Percentiles rank a stretch among this genome's conserved stretches.
These are phyloP conservation scores for Dendrolimus kikuchii DNA, from an alignment of 1,140 invertebrate species.

Conservation along the genomic window DNA sequence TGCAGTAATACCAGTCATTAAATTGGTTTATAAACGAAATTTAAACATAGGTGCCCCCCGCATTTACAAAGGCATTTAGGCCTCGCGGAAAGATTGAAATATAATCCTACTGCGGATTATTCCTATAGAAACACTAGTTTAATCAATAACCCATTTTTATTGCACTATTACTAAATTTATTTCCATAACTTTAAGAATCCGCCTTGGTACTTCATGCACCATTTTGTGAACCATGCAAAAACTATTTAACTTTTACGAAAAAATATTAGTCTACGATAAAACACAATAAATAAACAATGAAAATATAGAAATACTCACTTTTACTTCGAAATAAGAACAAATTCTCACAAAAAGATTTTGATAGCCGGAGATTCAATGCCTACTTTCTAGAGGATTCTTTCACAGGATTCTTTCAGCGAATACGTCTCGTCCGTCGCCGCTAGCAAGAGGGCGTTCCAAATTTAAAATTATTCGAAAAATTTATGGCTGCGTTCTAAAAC, in stretches of 20 bases:
- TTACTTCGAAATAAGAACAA: slow-evolving; percentile 59
- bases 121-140: slow-evolving; percentile 56
- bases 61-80: background rate
- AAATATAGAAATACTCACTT: slow-evolving; percentile 54
- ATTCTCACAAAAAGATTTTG: slow-evolving; percentile 69
- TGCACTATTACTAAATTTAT: slow-evolving; percentile 29
- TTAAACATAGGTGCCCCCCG: too few species aligned
- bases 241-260: slow-evolving; percentile 7
- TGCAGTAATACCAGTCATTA: slow-evolving; percentile 66
- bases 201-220: slow-evolving; percentile 18
- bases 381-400: slow-evolving; percentile 71
- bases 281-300: slow-evolving; percentile 16
- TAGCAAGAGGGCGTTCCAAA: slow-evolving; percentile 60
- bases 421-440: slow-evolving; percentile 33
- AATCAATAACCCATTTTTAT: slow-evolving; percentile 55
- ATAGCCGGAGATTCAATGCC: slow-evolving; percentile 67
- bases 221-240: slow-evolving; percentile 20
- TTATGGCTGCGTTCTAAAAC: slow-evolving; percentile 13
- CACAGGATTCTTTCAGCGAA: slow-evolving; percentile 65
- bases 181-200: slow-evolving; percentile 3
- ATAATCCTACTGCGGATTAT: slow-evolving; percentile 27
- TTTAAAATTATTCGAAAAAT: slow-evolving; percentile 40
- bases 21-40: slow-evolving; percentile 10
- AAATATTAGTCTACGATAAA: slow-evolving; percentile 10
- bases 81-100: slow-evolving; percentile 17